Percentiles rank a stretch among this genome's conserved stretches.
Conservation (phyloP, 1,140 invertebrate species). For the Lordiphosa mommai region DNA sequence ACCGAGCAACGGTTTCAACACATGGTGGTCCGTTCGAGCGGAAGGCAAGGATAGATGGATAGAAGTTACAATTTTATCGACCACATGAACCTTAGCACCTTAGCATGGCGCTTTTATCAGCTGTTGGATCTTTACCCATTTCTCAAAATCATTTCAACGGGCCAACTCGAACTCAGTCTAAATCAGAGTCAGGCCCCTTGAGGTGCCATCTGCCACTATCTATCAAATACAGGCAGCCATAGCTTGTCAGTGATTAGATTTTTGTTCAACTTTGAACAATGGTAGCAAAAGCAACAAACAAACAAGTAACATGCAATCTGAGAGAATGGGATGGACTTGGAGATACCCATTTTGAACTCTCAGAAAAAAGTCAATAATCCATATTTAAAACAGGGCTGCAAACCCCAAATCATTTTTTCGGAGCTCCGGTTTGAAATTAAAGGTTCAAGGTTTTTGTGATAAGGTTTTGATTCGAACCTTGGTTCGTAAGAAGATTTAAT, state of each 20-base stretch:
- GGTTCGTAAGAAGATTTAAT: too few relatives aligned
- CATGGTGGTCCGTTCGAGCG: slow-evolving; percentile 42
- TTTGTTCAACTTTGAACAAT: slow-evolving; percentile 16
- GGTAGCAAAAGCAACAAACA: slow-evolving; percentile 33
- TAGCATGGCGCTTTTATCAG: slow-evolving; percentile 35
- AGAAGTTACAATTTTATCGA: neutral
- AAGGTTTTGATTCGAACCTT: too few relatives aligned
- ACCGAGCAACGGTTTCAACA: slow-evolving; percentile 19
- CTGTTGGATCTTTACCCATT: slow-evolving; percentile 52
- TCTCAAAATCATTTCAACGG: slow-evolving; percentile 13
- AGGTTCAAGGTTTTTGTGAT: too few relatives aligned
- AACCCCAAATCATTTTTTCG: too few relatives aligned
- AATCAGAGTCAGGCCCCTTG: slow-evolving; percentile 31
- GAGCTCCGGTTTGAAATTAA: too few relatives aligned
- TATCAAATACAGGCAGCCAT: slow-evolving; percentile 76
- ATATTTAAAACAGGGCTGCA: too few relatives aligned
- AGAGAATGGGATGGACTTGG: neutral
- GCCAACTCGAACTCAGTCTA: slow-evolving; percentile 22
- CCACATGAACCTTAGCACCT: slow-evolving; percentile 12
- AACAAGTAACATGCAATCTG: slow-evolving; percentile 21
- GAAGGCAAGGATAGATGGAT: slow-evolving; percentile 1
- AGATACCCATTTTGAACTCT: too few relatives aligned
- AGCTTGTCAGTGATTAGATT: slow-evolving; percentile 76
- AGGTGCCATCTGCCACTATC: slow-evolving; percentile 72
- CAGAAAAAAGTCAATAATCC: too few relatives aligned